These are phyloP conservation scores for Drosophila triauraria DNA, from an alignment of 1,140 invertebrate genomes.

Conservation along the genomic window DNA sequence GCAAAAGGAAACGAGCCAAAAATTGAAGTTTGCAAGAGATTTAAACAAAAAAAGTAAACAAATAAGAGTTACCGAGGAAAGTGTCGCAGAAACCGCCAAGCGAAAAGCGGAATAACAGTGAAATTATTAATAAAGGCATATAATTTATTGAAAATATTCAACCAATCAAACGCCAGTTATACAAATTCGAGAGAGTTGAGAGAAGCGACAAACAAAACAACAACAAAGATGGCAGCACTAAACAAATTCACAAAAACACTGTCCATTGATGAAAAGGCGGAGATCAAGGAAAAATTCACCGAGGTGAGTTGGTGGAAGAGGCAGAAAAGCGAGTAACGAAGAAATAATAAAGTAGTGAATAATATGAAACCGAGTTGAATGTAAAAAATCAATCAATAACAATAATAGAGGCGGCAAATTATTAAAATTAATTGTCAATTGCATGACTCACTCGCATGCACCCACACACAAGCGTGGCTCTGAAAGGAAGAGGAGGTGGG, in stretches of 20 bases:
- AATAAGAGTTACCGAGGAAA: constrained; percentile 28
- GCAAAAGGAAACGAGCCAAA: constrained; percentile 10
- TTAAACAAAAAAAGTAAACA: constrained; percentile 9
- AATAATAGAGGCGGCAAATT: constrained; percentile 22
- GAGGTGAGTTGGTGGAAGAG: constrained; percentile 69
- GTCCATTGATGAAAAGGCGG: constrained; percentile 83
- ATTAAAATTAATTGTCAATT: constrained; percentile 62
- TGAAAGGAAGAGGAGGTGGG: constrained; percentile 18
- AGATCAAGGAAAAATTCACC: constrained; percentile 84
- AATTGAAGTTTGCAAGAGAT: constrained; percentile 2
- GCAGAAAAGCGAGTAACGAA: constrained; percentile 23
- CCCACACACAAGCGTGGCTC: constrained; percentile 25
- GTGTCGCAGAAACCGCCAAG: constrained; percentile 46
- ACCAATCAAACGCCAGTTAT: constrained; percentile 58
- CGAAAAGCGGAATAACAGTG: constrained; percentile 58
- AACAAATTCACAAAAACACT: constrained; percentile 84
- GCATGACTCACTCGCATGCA: constrained; percentile 62
- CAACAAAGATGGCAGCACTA: constrained; percentile 74
- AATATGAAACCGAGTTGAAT: not conserved
- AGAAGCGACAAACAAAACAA: constrained; percentile 31
- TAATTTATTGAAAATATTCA: constrained; percentile 76
- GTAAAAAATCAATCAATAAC: constrained; percentile 33
- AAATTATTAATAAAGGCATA: constrained; percentile 63
- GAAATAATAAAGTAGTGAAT: constrained; percentile 4
- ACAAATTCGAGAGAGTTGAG: constrained; percentile 53